Evolutionary conservation across 2,888 invertebrate genomes (phyloP), one percentile per base, ranked within the genome.

Genomic region (Sialis fuliginosa): DNA sequence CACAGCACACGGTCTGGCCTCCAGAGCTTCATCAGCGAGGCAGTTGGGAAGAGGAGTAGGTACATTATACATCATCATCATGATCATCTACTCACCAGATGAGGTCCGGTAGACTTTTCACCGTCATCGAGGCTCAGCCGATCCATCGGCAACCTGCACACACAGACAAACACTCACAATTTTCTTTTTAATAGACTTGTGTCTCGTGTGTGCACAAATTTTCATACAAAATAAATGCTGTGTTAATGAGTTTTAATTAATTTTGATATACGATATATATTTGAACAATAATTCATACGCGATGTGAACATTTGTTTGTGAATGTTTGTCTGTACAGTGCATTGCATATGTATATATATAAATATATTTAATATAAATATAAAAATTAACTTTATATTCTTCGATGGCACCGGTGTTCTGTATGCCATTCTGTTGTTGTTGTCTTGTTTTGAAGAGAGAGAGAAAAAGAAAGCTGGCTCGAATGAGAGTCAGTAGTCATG

Each of bases 141-240:
- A 31, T 30, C 30, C 42, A 42, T 42, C 42, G 39, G 13, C 42
- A 10, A 42, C 42, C 42, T 42, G 42, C 42, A 42, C 42, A 42
- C 32, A 42, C 42, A 42, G 42, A 42, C 42, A 42, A 42, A 42
- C 42, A 42, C 42, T 42, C 42, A 42, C 42, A 42, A 42, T 31
- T 22, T 42, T 31, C 10, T 42, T 10, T 42, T 42, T 39, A 12
- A 12, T 10, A 39, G 13, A 39, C 10, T 39, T 39, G 39, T 39
- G 39, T 39, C 39, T 39, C 10, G 13, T 39, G 13, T 39, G 39
- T 39, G 39, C 13, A 39, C 10, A 39, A 39, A 13, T 39, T 39
- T 39, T 13, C 39, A 39, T 12, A 12, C 10, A 39, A 6, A 9
- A 39, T 39, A 39, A 9, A 39, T 6, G 10, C 39, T 10, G 13